phyloP scores from a whole-genome alignment of 2,113 vertebrate genomes.

The Protobothrops mucrosquamatus region DNA sequence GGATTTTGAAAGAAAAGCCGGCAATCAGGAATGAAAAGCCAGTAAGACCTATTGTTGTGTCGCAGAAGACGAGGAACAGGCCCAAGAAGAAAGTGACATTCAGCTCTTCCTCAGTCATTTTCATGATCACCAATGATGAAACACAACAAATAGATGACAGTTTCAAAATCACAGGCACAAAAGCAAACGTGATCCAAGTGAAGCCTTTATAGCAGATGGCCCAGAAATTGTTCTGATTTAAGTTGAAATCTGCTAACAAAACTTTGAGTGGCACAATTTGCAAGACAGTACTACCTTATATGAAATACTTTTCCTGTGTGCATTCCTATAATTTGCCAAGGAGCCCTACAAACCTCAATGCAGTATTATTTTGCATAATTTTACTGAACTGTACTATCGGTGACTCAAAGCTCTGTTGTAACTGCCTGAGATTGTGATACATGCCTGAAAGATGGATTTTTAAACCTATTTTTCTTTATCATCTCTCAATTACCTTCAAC shows the following conservation, averaged over 20 bases:
- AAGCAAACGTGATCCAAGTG: constrained; percentile 83
- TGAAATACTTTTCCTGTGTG: constrained; percentile 12
- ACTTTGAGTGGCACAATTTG: constrained; percentile 9
- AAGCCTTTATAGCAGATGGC: constrained; percentile 71
- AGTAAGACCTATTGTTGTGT: constrained; percentile 79
- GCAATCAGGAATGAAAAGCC: constrained; percentile 67
- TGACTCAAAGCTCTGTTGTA: constrained; percentile 24
- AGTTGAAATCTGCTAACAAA: constrained; percentile 20
- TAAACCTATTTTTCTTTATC: constrained; percentile 42
- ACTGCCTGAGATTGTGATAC: not conserved
- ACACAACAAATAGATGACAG: constrained; percentile 69
- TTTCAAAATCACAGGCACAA: constrained; percentile 57
- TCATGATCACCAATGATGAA: constrained; percentile 86
- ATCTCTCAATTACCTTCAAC: not conserved
- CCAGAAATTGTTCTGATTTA: not conserved
- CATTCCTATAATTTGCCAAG: not conserved
- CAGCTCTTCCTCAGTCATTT: constrained; percentile 88
- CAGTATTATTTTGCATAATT: not conserved
- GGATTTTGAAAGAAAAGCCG: constrained; percentile 71
- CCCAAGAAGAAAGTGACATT: constrained; percentile 94
- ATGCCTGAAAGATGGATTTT: constrained; percentile 13
- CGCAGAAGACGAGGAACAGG: constrained; percentile 67
- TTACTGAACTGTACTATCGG: not conserved
- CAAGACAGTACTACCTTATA: constrained; percentile 14
- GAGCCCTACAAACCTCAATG: not conserved